A percentile compares a stretch with the other conserved stretches of the same genome.
Conservation (phyloP, 2,113 vertebrate species). For the Zosterops japonicus region DNA sequence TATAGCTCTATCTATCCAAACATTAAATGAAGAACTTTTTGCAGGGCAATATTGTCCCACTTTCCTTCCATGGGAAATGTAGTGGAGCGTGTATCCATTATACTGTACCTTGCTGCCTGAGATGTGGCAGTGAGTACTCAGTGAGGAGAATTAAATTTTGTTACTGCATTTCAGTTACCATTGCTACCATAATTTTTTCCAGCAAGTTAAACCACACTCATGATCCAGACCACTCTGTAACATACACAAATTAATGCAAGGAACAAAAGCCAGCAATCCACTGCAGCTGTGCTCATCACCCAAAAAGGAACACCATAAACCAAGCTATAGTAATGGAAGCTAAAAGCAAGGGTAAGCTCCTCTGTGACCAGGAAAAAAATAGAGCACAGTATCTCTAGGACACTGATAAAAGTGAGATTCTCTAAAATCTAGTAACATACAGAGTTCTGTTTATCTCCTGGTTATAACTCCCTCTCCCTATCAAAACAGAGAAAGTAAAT, state of each 20-base stretch:
- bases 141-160: not conserved
- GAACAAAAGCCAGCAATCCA: not conserved
- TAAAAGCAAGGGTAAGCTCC: not conserved
- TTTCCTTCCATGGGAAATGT: not conserved
- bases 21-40: not conserved
- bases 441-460: not conserved
- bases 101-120: not conserved
- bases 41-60: not conserved
- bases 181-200: rapidly evolving
- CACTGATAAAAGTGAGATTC: not conserved
- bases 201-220: not conserved
- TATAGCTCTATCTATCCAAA: not conserved
- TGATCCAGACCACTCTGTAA: not conserved
- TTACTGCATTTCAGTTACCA: not conserved
- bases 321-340: not conserved
- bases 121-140: not conserved
- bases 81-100: not conserved
- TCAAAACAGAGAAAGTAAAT: not conserved
- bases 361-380: not conserved
- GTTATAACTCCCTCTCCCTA: not conserved
- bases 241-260: not conserved
- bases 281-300: not conserved
- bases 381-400: not conserved
- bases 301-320: not conserved
- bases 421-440: not conserved